Conservation (phyloP, 2,888 invertebrate species). For the Synanthedon andrenaeformis region DNA sequence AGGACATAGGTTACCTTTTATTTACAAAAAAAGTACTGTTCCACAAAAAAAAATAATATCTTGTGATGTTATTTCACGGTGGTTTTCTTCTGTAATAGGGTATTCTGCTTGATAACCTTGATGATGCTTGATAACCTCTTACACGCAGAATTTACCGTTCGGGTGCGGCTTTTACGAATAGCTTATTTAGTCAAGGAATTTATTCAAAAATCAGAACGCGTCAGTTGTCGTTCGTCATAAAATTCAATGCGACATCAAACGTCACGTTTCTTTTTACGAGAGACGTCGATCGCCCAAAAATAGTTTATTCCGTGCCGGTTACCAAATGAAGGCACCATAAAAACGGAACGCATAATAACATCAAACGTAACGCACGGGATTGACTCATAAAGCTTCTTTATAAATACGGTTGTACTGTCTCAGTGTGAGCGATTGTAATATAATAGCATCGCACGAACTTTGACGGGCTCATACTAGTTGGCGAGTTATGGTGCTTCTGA, state of each 20-base stretch:
- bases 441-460: background rate
- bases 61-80: no score
- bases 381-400: conserved; percentile 54
- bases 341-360: conserved; percentile 57
- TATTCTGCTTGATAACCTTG: no score
- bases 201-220: background rate
- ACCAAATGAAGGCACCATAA: conserved; percentile 44
- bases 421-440: conserved; percentile 15
- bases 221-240: conserved; percentile 34
- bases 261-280: conserved; percentile 53
- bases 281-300: conserved; percentile 41
- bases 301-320: conserved; percentile 54
- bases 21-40: no score
- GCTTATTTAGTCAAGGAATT: no score
- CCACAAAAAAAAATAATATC: no score
- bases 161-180: no score
- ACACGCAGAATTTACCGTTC: no score
- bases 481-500: no score
- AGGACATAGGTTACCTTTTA: no score
- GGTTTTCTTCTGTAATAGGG: no score
- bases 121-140: no score
- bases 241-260: conserved; percentile 48
- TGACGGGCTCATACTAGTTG: no score
- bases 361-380: conserved; percentile 48
- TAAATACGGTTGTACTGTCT: conserved; percentile 27